Percentiles rank a stretch among this genome's conserved stretches.
Evolutionary conservation across 2,797 vertebrate species (phyloP).

Genomic region (Tangara arthus): DNA sequence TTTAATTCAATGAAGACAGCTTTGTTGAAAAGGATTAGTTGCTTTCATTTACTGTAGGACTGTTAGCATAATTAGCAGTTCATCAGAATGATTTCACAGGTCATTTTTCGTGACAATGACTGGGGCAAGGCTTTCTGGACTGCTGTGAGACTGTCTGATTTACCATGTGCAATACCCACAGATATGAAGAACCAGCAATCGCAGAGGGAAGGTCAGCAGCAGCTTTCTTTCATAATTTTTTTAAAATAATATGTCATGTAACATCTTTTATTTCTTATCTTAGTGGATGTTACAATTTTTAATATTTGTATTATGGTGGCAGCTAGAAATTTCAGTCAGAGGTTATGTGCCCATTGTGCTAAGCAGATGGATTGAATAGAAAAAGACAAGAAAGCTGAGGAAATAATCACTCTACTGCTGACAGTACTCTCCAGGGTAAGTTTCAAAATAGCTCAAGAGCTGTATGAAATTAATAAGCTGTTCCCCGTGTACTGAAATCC

Average conservation of each 20-base stretch:
- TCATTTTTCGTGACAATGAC: constrained; percentile 32
- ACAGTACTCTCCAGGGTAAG: constrained; percentile 43
- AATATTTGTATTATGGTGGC: background rate
- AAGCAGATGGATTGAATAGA: constrained; percentile 14
- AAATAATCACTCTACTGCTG: constrained; percentile 51
- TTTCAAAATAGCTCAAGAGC: constrained; percentile 60
- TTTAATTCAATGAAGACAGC: background rate
- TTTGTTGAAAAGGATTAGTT: constrained; percentile 33
- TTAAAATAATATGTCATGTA: background rate
- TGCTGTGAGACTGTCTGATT: constrained; percentile 34
- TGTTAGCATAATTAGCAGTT: constrained; percentile 42
- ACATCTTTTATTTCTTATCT: background rate
- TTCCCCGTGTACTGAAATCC: constrained; percentile 11
- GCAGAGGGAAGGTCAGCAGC: constrained; percentile 38
- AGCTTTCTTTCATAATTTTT: background rate
- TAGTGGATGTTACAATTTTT: background rate
- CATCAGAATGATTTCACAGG: background rate
- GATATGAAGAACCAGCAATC: constrained; percentile 7
- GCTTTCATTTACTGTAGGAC: constrained; percentile 33
- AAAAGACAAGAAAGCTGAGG: constrained; percentile 43
- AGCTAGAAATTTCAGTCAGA: background rate
- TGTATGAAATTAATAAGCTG: constrained; percentile 63
- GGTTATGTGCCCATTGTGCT: background rate
- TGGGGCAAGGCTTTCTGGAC: background rate
- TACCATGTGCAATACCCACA: constrained; percentile 20